phyloP scores from a whole-genome alignment of 30 jellyfish, hydroid and myxozoan species.

The Nemopilema nomurai region DNA sequence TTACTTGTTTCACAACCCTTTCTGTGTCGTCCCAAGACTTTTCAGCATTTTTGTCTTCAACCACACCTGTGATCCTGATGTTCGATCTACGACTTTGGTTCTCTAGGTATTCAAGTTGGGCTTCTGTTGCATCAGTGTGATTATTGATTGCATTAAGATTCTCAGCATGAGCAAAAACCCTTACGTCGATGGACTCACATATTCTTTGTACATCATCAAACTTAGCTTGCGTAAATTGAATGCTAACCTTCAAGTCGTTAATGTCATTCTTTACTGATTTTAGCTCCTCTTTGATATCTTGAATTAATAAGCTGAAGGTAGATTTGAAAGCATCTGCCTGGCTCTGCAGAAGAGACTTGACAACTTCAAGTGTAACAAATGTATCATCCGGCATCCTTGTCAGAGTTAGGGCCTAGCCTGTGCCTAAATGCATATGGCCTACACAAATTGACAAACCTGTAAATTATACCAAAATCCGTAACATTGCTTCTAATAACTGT shows the following conservation, averaged over 20 bases:
- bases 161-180: not conserved
- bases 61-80: conserved; percentile 6
- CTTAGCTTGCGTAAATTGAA: conserved; percentile 53
- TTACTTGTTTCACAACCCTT: conserved; percentile 10
- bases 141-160: not conserved
- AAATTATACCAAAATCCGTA: not conserved
- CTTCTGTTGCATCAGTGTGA: conserved; percentile 14
- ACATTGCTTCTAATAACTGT: not conserved
- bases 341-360: conserved; percentile 33
- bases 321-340: conserved; percentile 58
- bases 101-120: conserved; percentile 11
- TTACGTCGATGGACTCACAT: not conserved
- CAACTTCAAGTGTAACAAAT: conserved; percentile 46
- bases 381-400: conserved; percentile 18
- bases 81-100: conserved; percentile 23
- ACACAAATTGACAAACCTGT: not conserved
- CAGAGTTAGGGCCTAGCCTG: not conserved
- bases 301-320: conserved; percentile 7
- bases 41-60: not conserved
- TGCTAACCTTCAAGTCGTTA: conserved; percentile 45
- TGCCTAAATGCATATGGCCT: not conserved
- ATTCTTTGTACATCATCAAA: conserved; percentile 40
- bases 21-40: conserved; percentile 35
- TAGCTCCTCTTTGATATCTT: conserved; percentile 43
- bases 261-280: conserved; percentile 8